Percentiles rank a stretch among this genome's conserved stretches.
These are phyloP conservation scores for Cataglyphis cursor DNA, from an alignment of 2,888 invertebrate species.

Conservation along the genomic window DNA sequence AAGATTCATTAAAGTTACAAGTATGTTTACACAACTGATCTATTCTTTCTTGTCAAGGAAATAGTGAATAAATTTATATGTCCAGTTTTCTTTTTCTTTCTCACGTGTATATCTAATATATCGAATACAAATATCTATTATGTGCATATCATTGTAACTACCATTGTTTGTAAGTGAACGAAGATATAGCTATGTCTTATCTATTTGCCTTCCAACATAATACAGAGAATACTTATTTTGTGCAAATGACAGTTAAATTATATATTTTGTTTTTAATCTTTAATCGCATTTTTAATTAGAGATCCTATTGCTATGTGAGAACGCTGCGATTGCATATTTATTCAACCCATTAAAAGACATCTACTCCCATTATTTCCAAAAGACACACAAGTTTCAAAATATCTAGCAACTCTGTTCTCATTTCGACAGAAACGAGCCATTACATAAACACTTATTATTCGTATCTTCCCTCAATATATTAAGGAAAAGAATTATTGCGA, in stretches of 20 bases:
- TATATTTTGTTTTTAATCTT: slow-evolving; percentile 34
- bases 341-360: slow-evolving; percentile 29
- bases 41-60: slow-evolving; percentile 39
- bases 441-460: neutral
- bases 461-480: neutral
- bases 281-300: slow-evolving; percentile 36
- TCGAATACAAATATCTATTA: slow-evolving; percentile 57
- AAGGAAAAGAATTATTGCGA: neutral
- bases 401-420: neutral
- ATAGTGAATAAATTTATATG: slow-evolving; percentile 47
- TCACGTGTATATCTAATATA: slow-evolving; percentile 12
- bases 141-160: slow-evolving; percentile 35
- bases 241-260: slow-evolving; percentile 72
- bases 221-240: slow-evolving; percentile 74
- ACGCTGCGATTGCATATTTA: slow-evolving; percentile 22
- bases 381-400: neutral
- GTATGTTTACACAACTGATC: slow-evolving; percentile 57
- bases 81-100: slow-evolving; percentile 41
- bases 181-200: slow-evolving; percentile 68
- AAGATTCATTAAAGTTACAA: slow-evolving; percentile 51
- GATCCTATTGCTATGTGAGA: slow-evolving; percentile 31
- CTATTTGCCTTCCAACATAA: slow-evolving; percentile 65
- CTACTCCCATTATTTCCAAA: slow-evolving; percentile 15
- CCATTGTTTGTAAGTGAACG: slow-evolving; percentile 28
- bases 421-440: neutral